These are phyloP conservation scores for Hydra vulgaris DNA, from an alignment of 30 jellyfish, hydroid and myxozoan species.

Conservation along the genomic window DNA sequence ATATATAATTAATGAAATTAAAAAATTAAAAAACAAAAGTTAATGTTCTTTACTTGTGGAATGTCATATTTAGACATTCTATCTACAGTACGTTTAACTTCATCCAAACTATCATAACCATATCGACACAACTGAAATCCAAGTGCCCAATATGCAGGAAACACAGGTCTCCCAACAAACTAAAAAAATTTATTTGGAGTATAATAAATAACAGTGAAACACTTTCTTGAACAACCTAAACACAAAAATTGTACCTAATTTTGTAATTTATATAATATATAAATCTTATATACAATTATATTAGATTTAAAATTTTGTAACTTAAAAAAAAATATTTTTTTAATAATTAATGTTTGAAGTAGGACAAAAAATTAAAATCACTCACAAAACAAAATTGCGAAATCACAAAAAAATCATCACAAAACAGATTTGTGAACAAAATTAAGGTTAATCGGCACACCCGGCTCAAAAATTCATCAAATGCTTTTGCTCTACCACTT, in stretches of 20 bases:
- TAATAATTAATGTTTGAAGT: no score
- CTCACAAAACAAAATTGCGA: no score
- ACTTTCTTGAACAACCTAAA: no score
- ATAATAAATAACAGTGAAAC: neutral
- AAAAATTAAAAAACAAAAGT: neutral
- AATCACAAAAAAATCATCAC: no score
- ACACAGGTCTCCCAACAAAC: constrained; percentile 88
- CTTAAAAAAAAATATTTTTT: no score
- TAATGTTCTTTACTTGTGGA: constrained; percentile 51
- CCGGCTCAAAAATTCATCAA: no score
- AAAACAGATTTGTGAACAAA: no score
- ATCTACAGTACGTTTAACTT: constrained; percentile 59
- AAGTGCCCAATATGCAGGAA: constrained; percentile 97
- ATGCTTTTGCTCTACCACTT: no score
- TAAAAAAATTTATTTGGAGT: constrained; percentile 27
- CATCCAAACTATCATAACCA: constrained; percentile 80
- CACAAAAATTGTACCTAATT: neutral
- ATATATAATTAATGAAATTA: neutral
- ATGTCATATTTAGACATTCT: constrained; percentile 61
- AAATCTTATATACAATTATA: no score
- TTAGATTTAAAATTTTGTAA: neutral
- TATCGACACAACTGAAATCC: constrained; percentile 96
- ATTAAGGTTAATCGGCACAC: no score
- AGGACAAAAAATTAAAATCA: no score
- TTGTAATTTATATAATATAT: neutral